phyloP scores from a whole-genome alignment of 2,888 invertebrate genomes.

The Drosophila aldrichi region DNA sequence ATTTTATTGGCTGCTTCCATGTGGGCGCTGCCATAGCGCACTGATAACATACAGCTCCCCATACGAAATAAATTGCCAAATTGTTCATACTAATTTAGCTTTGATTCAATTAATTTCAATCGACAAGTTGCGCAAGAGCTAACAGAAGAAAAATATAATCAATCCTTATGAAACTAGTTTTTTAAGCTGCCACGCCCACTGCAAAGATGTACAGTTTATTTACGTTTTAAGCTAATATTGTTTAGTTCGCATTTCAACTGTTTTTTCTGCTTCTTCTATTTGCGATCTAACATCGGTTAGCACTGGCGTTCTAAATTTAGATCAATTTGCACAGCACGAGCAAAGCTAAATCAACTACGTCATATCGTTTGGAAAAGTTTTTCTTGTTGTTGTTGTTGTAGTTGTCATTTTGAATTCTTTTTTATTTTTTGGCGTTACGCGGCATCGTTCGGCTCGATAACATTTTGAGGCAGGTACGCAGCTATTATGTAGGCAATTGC shows the following conservation, averaged over 20 bases:
- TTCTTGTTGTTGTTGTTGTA: conserved; percentile 2
- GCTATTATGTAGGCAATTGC: conserved; percentile 4
- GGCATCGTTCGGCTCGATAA: conserved; percentile 48
- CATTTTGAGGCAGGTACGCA: conserved; percentile 13
- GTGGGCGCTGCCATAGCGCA: conserved; percentile 8
- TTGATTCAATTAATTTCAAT: conserved; percentile 57
- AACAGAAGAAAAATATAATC: conserved; percentile 5
- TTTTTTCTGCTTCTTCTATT: conserved; percentile 18
- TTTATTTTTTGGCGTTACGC: conserved; percentile 17
- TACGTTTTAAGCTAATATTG: conserved; percentile 5
- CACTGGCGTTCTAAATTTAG: conserved; percentile 59
- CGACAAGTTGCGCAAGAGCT: conserved; percentile 42
- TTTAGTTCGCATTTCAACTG: conserved; percentile 31
- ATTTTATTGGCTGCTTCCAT: conserved; percentile 27
- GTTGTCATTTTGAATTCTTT: conserved; percentile 10
- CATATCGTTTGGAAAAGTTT: conserved; percentile 40
- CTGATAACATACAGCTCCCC: conserved; percentile 25
- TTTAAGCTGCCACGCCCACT: conserved; percentile 30
- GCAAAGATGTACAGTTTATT: conserved; percentile 7
- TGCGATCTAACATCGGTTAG: background rate
- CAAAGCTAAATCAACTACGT: conserved; percentile 41
- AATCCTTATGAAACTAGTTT: conserved; percentile 28
- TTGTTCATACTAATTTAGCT: conserved; percentile 38
- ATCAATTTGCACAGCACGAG: conserved; percentile 44
- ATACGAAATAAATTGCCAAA: conserved; percentile 34